phyloP scores from a whole-genome alignment of 2,797 vertebrate species.

The Poeciliopsis presidionis region DNA sequence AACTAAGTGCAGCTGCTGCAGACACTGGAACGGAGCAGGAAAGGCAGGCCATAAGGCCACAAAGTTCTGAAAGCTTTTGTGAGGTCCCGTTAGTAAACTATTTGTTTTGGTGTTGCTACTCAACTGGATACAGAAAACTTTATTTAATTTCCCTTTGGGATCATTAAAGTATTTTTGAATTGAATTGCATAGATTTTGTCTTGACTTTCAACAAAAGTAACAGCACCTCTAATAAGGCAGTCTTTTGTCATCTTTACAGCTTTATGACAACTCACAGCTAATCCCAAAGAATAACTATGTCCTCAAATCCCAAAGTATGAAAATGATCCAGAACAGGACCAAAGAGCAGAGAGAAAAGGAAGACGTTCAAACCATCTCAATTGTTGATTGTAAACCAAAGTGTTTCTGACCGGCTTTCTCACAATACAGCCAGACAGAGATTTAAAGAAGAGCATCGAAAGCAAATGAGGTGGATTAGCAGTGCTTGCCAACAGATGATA shows the following conservation, averaged over 20 bases:
- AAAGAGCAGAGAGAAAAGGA: background rate
- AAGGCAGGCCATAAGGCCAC: background rate
- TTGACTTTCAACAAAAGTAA: background rate
- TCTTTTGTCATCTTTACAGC: background rate
- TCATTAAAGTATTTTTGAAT: too few species aligned
- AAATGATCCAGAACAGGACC: background rate
- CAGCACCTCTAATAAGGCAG: background rate
- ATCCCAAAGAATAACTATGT: background rate
- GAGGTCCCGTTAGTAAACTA: background rate
- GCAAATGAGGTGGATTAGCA: background rate
- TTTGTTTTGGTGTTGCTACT: background rate
- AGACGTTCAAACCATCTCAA: background rate
- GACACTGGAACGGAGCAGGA: slow-evolving; percentile 14
- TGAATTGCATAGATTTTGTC: background rate
- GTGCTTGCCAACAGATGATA: background rate
- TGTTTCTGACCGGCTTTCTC: background rate
- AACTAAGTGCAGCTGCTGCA: slow-evolving; percentile 17
- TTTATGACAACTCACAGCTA: background rate
- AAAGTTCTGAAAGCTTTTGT: background rate
- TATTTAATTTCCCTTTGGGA: too few species aligned
- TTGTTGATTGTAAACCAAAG: background rate
- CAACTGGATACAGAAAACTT: background rate
- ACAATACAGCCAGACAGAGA: background rate
- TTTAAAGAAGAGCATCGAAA: background rate
- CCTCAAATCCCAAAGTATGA: background rate